These are phyloP conservation scores for Apodemus agrarius DNA, from an alignment of 2,797 vertebrate genomes.

Conservation along the genomic window DNA sequence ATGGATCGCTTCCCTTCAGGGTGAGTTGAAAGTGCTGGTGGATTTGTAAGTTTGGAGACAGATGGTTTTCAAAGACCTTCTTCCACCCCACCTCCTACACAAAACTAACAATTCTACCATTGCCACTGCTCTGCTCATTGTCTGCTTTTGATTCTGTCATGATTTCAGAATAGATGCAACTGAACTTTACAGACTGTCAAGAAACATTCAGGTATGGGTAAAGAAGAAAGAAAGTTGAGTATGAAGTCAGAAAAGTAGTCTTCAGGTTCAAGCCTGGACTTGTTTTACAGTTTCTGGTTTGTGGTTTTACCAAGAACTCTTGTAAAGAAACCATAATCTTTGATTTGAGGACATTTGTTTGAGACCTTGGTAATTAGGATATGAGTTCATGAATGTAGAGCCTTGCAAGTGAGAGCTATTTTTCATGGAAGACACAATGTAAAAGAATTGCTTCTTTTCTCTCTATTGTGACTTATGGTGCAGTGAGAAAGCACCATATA, in stretches of 20 bases:
- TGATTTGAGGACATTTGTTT: not conserved
- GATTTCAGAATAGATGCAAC: not conserved
- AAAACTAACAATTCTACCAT: not conserved
- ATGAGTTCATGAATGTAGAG: not conserved
- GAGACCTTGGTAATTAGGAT: not conserved
- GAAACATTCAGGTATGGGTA: not conserved
- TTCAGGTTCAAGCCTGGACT: slow-evolving; percentile 3
- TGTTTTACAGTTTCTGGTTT: not conserved
- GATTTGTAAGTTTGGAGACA: not conserved
- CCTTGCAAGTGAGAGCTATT: not conserved
- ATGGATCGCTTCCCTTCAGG: not conserved
- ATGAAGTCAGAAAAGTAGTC: slow-evolving; percentile 15
- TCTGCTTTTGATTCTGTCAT: not conserved
- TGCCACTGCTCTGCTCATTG: not conserved
- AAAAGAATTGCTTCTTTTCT: not conserved
- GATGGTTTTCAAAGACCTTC: slow-evolving; percentile 4
- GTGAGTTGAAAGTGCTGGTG: not conserved
- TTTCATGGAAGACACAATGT: not conserved
- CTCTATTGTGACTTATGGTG: not conserved
- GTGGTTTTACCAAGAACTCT: not conserved
- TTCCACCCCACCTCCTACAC: not conserved
- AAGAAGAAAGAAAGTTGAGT: slow-evolving; percentile 19
- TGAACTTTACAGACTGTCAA: not conserved
- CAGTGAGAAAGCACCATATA: not conserved
- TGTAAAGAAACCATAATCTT: not conserved